A percentile compares a stretch with the other conserved stretches of the same genome.
phyloP scores from a whole-genome alignment of 2,797 vertebrate species.

The Vireo griseus region DNA sequence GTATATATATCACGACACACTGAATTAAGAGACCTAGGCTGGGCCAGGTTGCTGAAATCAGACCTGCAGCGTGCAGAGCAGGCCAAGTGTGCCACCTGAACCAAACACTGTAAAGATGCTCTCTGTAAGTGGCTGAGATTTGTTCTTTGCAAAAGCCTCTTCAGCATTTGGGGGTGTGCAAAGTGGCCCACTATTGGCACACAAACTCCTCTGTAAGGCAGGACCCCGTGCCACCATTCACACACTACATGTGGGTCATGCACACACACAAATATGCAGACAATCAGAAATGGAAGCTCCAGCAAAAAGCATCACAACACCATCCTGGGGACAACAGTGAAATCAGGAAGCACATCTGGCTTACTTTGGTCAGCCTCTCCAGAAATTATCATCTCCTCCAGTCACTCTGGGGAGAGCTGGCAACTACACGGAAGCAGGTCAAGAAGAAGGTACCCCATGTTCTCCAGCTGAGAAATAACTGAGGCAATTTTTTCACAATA shows the following conservation, averaged over 20 bases:
- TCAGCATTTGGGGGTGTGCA: background rate
- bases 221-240: background rate
- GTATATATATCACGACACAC: background rate
- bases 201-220: background rate
- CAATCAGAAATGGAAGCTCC: conserved; percentile 3
- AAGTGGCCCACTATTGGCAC: background rate
- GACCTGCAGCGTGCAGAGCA: background rate
- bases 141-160: background rate
- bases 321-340: background rate
- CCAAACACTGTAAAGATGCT: background rate
- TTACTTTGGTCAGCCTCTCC: conserved; percentile 24
- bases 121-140: background rate
- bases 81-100: background rate
- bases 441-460: background rate
- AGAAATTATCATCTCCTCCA: background rate
- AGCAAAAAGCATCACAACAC: background rate
- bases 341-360: background rate
- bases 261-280: background rate
- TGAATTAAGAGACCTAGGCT: background rate
- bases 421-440: background rate
- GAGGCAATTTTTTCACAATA: background rate
- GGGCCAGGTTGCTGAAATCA: background rate
- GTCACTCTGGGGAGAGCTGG: background rate
- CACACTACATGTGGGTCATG: rapidly evolving
- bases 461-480: conserved; percentile 16